Conservation (phyloP, 2,113 vertebrate species). For the Tautogolabrus adspersus region DNA sequence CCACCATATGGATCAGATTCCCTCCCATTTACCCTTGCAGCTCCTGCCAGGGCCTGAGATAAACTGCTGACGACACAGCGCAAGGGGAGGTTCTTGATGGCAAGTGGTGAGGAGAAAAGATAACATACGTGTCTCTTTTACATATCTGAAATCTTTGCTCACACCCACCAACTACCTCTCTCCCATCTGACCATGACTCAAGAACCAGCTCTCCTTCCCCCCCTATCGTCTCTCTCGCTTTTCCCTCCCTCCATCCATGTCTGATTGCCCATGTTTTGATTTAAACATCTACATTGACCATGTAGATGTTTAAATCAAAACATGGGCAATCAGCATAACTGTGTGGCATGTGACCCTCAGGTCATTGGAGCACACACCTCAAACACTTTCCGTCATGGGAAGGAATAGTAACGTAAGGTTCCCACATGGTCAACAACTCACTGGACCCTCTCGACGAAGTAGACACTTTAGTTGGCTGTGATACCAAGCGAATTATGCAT, state of each 20-base stretch:
- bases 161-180: slow-evolving; percentile 63
- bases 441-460: slow-evolving; percentile 34
- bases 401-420: slow-evolving; percentile 51
- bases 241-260: slow-evolving; percentile 37
- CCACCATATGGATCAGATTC: slow-evolving; percentile 78
- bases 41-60: slow-evolving; percentile 71
- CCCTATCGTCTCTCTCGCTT: slow-evolving; percentile 19
- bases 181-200: slow-evolving; percentile 68
- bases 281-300: slow-evolving; percentile 79
- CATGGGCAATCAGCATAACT: slow-evolving; percentile 76
- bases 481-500: neutral
- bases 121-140: slow-evolving; percentile 79
- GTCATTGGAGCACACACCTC: slow-evolving; percentile 75
- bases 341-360: slow-evolving; percentile 74
- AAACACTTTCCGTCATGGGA: slow-evolving; percentile 59
- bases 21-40: slow-evolving; percentile 76
- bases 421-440: slow-evolving; percentile 39
- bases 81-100: slow-evolving; percentile 74
- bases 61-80: slow-evolving; percentile 77
- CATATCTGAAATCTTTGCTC: slow-evolving; percentile 75
- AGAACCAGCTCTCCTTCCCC: slow-evolving; percentile 63
- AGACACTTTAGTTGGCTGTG: slow-evolving; percentile 14
- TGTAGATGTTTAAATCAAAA: too few relatives aligned
- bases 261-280: slow-evolving; percentile 75
- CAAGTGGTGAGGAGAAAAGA: slow-evolving; percentile 81